Percentiles rank a stretch among this genome's conserved stretches.
Evolutionary conservation across 2,113 vertebrate species (phyloP).

Genomic region (Toxotes chatareus): DNA sequence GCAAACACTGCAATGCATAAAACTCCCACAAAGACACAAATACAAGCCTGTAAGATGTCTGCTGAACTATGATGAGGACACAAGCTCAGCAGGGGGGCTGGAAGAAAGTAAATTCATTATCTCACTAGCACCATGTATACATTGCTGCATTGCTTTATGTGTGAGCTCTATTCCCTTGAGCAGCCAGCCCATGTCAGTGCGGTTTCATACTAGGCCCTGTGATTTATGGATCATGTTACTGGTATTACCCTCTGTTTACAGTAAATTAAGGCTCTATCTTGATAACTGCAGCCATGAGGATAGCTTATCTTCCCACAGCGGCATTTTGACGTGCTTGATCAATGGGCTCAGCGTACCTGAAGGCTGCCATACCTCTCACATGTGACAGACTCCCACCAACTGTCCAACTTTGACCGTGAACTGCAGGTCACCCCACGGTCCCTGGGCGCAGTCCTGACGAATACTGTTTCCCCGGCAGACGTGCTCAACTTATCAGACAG

Average conservation of each 20-base stretch:
- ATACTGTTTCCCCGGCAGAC: slow-evolving; percentile 73
- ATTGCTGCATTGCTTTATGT: slow-evolving; percentile 5
- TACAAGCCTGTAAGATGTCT: slow-evolving; percentile 23
- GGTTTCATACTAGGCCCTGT: slow-evolving; percentile 28
- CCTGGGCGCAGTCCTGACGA: slow-evolving; percentile 52
- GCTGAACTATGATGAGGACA: slow-evolving; percentile 44
- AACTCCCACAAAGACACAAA: slow-evolving; percentile 17
- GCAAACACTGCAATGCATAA: slow-evolving; percentile 10
- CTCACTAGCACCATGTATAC: slow-evolving; percentile 24
- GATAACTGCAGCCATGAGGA: slow-evolving; percentile 45
- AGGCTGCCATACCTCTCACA: slow-evolving; percentile 48
- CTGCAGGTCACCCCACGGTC: slow-evolving; percentile 58
- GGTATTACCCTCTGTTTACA: slow-evolving; percentile 52
- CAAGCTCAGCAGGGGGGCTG: slow-evolving; percentile 29
- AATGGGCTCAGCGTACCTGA: slow-evolving; percentile 48
- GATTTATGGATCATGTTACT: slow-evolving; percentile 46
- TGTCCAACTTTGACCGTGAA: slow-evolving; percentile 67
- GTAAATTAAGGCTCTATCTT: slow-evolving; percentile 61
- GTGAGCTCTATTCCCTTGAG: slow-evolving; percentile 10
- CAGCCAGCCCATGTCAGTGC: slow-evolving; percentile 4
- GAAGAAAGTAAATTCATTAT: slow-evolving; percentile 34
- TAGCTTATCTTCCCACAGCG: slow-evolving; percentile 48
- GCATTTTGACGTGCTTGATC: slow-evolving; percentile 48
- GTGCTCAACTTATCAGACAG: slow-evolving; percentile 70
- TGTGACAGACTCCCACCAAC: slow-evolving; percentile 65